phyloP scores from a whole-genome alignment of 2,797 vertebrate species.

The Cuniculus paca region DNA sequence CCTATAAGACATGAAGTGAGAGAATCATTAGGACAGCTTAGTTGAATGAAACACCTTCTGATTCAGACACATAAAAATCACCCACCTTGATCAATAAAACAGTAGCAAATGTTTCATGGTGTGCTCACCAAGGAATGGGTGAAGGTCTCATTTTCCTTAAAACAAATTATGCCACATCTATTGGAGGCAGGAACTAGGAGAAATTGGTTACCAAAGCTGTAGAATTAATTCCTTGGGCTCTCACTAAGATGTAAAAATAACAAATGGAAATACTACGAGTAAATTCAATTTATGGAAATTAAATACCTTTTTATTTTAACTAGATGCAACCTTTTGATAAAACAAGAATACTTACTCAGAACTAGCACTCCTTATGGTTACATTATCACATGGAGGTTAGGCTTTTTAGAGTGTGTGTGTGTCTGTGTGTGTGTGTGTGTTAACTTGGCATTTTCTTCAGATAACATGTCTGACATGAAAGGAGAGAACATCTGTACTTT shows the following conservation, averaged over 20 bases:
- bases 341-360: background rate
- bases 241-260: constrained; percentile 17
- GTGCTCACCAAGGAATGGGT: background rate
- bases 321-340: background rate
- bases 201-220: background rate
- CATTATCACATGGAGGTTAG: background rate
- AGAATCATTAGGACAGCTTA: constrained; percentile 56
- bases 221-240: background rate
- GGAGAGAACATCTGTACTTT: background rate
- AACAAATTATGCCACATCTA: background rate
- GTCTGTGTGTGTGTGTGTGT: background rate
- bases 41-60: constrained; percentile 24
- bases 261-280: constrained; percentile 19
- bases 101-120: constrained; percentile 57
- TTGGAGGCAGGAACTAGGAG: background rate
- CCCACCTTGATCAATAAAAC: constrained; percentile 26
- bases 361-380: background rate
- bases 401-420: background rate
- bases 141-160: constrained; percentile 11
- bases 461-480: constrained; percentile 29
- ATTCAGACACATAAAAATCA: constrained; percentile 31
- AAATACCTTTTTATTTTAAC: constrained; percentile 44
- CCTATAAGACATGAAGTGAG: constrained; percentile 82
- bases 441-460: constrained; percentile 17
- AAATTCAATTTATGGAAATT: constrained; percentile 49